phyloP scores from a whole-genome alignment of 2,113 vertebrate genomes.

The Ornithorhynchus anatinus region DNA sequence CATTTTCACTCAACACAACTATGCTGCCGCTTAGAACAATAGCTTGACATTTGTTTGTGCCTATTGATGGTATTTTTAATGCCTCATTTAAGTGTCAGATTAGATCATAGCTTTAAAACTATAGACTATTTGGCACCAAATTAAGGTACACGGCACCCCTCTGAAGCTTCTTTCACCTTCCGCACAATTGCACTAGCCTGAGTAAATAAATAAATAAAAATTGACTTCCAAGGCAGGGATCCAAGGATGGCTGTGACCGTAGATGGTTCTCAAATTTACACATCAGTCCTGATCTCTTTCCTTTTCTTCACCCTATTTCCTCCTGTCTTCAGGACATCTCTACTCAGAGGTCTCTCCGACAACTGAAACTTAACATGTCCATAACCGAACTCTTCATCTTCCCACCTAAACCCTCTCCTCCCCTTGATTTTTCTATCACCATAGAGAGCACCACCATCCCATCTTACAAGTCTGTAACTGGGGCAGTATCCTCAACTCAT shows the following conservation, averaged over 20 bases:
- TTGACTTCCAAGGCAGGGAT: neutral
- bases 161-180: neutral
- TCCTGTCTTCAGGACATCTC: too few species aligned
- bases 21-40: neutral
- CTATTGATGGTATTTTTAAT: constrained; percentile 14
- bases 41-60: constrained; percentile 1
- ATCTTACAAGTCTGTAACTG: too few species aligned
- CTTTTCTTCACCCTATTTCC: too few species aligned
- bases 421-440: too few species aligned
- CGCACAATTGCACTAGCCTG: neutral
- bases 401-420: too few species aligned
- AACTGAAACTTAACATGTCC: too few species aligned
- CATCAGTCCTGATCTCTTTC: too few species aligned
- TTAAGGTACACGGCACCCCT: neutral
- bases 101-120: constrained; percentile 5
- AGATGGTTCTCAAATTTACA: too few species aligned
- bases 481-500: too few species aligned
- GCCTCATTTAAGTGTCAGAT: constrained; percentile 25
- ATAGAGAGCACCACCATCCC: too few species aligned
- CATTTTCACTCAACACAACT: neutral
- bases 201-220: constrained; percentile 1
- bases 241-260: neutral
- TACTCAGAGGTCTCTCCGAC: too few species aligned
- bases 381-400: too few species aligned
- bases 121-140: neutral